These are phyloP conservation scores for Ramphastos sulfuratus DNA, from an alignment of 2,113 vertebrate genomes.

Conservation along the genomic window DNA sequence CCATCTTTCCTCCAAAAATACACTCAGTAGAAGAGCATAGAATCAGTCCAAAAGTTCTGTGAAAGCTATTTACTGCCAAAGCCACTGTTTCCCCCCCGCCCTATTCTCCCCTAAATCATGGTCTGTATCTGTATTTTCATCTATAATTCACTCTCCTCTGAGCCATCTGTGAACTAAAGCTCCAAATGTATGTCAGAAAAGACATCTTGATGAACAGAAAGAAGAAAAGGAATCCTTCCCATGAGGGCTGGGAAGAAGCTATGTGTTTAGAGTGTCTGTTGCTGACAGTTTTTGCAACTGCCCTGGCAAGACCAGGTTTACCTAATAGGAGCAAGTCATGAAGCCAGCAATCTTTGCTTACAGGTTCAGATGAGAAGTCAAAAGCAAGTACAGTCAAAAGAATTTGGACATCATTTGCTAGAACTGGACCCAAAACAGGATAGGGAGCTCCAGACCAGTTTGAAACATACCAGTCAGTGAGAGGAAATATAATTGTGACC, in stretches of 20 bases:
- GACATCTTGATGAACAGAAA: background rate
- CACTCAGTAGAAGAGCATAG: background rate
- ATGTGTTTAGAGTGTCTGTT: background rate
- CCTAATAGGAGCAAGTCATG: accelerated
- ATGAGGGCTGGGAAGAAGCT: background rate
- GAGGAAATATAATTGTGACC: background rate
- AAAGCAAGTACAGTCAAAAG: background rate
- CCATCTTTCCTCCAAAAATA: background rate
- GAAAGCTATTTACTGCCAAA: constrained; percentile 10
- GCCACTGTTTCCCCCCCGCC: background rate
- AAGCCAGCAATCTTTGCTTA: background rate
- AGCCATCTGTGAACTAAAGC: background rate
- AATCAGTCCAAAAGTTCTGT: background rate
- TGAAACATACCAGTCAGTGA: background rate
- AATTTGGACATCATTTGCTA: background rate
- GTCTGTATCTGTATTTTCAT: background rate
- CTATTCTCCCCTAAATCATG: background rate
- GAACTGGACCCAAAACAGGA: background rate
- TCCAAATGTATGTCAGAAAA: background rate
- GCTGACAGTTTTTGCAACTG: background rate
- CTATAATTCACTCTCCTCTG: background rate
- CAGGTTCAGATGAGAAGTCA: background rate
- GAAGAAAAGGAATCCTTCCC: background rate
- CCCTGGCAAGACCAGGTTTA: background rate
- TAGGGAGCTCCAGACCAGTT: background rate